phyloP scores from a whole-genome alignment of 2,113 vertebrate species.

The Pongo pygmaeus region DNA sequence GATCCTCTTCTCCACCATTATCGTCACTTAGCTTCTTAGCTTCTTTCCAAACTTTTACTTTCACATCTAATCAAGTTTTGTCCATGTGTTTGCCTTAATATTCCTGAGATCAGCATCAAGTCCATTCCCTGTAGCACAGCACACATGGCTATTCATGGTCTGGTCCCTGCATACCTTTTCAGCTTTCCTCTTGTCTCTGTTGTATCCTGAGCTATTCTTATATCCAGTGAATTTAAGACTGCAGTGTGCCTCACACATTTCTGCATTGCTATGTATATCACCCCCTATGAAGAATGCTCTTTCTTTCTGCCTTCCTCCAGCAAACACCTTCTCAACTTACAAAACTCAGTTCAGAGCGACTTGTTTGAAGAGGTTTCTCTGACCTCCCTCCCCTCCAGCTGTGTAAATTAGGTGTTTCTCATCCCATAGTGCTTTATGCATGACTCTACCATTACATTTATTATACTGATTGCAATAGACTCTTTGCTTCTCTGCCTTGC shows the following conservation, averaged over 20 bases:
- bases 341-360: not conserved
- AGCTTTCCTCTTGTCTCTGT: not conserved
- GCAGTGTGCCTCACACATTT: not conserved
- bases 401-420: not conserved
- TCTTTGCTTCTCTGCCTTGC: not conserved
- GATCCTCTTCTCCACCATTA: not conserved
- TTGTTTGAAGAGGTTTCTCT: not conserved
- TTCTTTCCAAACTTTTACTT: not conserved
- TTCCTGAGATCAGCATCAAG: not conserved
- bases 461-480: not conserved
- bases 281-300: not conserved
- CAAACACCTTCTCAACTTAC: not conserved
- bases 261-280: not conserved
- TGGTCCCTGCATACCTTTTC: rapidly evolving
- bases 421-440: not conserved
- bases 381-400: not conserved
- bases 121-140: not conserved
- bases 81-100: not conserved
- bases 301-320: not conserved
- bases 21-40: not conserved
- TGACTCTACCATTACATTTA: not conserved
- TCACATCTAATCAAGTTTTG: not conserved
- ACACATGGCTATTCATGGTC: not conserved
- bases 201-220: not conserved
- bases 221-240: not conserved